These are phyloP conservation scores for Thalpophila matura DNA, from an alignment of 2,888 invertebrate genomes.

Conservation along the genomic window DNA sequence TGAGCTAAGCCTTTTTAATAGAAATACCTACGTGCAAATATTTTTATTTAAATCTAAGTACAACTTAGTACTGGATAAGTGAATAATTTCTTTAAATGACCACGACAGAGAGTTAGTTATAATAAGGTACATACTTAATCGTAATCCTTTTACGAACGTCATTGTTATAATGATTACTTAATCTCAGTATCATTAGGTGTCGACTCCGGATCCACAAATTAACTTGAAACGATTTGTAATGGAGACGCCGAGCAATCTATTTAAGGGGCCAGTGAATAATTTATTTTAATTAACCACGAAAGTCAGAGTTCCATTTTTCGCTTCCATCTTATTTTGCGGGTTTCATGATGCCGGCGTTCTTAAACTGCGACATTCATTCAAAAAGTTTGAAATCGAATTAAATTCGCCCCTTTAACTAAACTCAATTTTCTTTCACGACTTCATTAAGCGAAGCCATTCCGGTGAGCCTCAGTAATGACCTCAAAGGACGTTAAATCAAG, in stretches of 20 bases:
- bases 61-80: slow-evolving; percentile 2
- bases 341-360: slow-evolving; percentile 79
- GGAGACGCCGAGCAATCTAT: slow-evolving; percentile 79
- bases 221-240: slow-evolving; percentile 80
- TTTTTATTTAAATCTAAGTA: slow-evolving; percentile 11
- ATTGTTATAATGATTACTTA: slow-evolving; percentile 63
- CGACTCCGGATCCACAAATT: slow-evolving; percentile 71
- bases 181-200: slow-evolving; percentile 74
- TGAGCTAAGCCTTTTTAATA: slow-evolving; percentile 45
- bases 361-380: slow-evolving; percentile 87
- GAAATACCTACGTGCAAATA: slow-evolving; percentile 21
- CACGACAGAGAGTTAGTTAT: slow-evolving; percentile 8
- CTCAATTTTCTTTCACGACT: slow-evolving; percentile 90
- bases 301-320: slow-evolving; percentile 83
- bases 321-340: slow-evolving; percentile 82
- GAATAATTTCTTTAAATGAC: neutral
- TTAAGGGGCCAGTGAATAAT: slow-evolving; percentile 83
- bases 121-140: slow-evolving; percentile 28
- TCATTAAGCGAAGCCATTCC: slow-evolving; percentile 89
- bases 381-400: slow-evolving; percentile 90
- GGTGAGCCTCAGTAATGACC: slow-evolving; percentile 89
- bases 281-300: slow-evolving; percentile 87
- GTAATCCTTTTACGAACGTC: slow-evolving; percentile 42
- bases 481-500: slow-evolving; percentile 89
- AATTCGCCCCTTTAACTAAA: slow-evolving; percentile 90